Evolutionary conservation across 1,140 invertebrate genomes (phyloP), one percentile per base, ranked within the genome.

Genomic region (Nasonia vitripennis): DNA sequence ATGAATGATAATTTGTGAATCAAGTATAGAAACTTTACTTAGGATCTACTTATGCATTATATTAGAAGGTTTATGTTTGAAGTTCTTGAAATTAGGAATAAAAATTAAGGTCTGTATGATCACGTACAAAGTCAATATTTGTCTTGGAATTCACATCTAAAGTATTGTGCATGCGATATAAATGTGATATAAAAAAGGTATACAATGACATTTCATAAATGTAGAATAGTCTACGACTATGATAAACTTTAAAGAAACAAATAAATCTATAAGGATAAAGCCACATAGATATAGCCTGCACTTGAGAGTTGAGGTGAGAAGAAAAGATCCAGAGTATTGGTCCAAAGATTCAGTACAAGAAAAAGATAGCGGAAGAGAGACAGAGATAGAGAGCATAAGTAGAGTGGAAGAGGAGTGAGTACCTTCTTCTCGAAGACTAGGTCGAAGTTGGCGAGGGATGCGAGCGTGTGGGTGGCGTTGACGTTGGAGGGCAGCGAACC

Each of bases 401-500:
- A 6, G 55, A 55, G 51, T 55, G 55, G 55, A 6, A 62, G 20
- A 62, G 78, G 78, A 34, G 78, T 27, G 78, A 41, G 74, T 89
- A 93, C 92, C 91, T 93, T 93, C 82, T 92, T 92, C 81, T 93
- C 93, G 70, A 93, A 93, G 73, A 91, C 88, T 77, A 92, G 81
- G 86, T 93, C 93, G 70, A 93, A 89, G 89, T 92, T 93, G 78
- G 89, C 92, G 78, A 92, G 87, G 14, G 92, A 91, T 48, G 91
- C 91, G 80, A 93, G 87, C 83, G 90, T 92, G 81, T 93, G 92
- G 2, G 93, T 93, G 41, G 94, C 92, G 88, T 95, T 95, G 71
- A 95, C 95, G 91, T 95, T 95, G 23, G 94, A 94, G 0, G 95
- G 95, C 83, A 95, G 90, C 34, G 95, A 95, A 85, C 95, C 95